Percentiles rank a stretch among this genome's conserved stretches.
Conservation (phyloP, 2,797 vertebrate genomes). For the Takifugu ocellatus region DNA sequence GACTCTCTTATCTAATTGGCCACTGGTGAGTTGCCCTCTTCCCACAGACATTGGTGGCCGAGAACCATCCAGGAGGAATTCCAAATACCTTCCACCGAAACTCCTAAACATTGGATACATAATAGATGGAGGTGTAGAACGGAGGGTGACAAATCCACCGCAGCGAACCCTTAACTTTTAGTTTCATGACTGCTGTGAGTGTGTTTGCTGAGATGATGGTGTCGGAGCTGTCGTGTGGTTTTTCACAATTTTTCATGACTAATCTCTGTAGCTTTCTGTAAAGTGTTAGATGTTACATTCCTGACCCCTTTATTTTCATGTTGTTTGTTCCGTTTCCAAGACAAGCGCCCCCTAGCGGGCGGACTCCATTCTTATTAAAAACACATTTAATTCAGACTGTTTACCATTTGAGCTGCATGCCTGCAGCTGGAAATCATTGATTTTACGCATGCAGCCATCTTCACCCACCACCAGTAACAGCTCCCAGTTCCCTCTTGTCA, state of each 20-base stretch:
- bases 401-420: too few species aligned
- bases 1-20: constrained; percentile 85
- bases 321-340: too few species aligned
- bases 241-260: background rate
- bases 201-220: constrained; percentile 18
- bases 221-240: background rate
- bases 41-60: constrained; percentile 65
- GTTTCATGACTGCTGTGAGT: constrained; percentile 36
- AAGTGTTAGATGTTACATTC: too few species aligned
- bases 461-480: too few species aligned
- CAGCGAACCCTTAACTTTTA: constrained; percentile 33
- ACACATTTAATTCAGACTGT: too few species aligned
- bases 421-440: too few species aligned
- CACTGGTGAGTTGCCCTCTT: constrained; percentile 83
- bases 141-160: constrained; percentile 19
- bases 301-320: too few species aligned
- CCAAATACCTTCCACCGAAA: constrained; percentile 27
- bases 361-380: too few species aligned
- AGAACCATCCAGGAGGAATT: constrained; percentile 44
- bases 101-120: constrained; percentile 13
- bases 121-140: constrained; percentile 25
- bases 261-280: background rate
- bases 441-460: too few species aligned
- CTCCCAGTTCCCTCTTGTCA: too few species aligned
- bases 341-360: too few species aligned